Evolutionary conservation across 2,113 vertebrate genomes (phyloP).

Genomic region (Theropithecus gelada): DNA sequence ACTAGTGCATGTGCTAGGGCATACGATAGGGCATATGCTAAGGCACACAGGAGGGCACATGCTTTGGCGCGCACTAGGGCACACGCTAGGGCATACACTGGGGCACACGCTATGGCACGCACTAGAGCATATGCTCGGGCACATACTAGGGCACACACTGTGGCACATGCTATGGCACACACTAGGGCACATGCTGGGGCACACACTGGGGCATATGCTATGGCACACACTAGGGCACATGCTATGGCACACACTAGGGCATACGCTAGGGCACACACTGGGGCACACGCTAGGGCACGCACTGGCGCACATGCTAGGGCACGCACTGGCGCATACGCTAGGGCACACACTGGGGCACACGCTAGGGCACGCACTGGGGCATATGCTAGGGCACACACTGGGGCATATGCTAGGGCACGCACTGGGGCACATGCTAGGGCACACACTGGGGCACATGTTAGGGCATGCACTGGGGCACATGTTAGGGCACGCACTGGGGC

Average conservation of each 20-base stretch:
- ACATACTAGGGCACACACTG: rapidly evolving
- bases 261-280: rapidly evolving
- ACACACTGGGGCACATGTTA: rapidly evolving
- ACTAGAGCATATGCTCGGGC: rapidly evolving
- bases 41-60: rapidly evolving
- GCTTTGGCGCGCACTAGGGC: rapidly evolving
- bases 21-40: rapidly evolving
- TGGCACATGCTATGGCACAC: rapidly evolving
- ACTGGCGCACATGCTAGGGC: rapidly evolving
- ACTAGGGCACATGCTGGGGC: too few relatives aligned
- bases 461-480: rapidly evolving
- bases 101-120: rapidly evolving
- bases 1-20: rapidly evolving
- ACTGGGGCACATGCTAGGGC: rapidly evolving
- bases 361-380: too few relatives aligned
- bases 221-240: too few relatives aligned
- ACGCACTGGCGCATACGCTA: too few relatives aligned
- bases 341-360: rapidly evolving
- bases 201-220: too few relatives aligned
- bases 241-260: too few relatives aligned
- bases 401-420: rapidly evolving
- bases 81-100: rapidly evolving
- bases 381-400: rapidly evolving
- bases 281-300: rapidly evolving
- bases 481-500: rapidly evolving